Percentiles rank a stretch among this genome's conserved stretches.
Evolutionary conservation across 1,140 invertebrate genomes (phyloP).

Genomic region (Drosophila pseudoananassae): DNA sequence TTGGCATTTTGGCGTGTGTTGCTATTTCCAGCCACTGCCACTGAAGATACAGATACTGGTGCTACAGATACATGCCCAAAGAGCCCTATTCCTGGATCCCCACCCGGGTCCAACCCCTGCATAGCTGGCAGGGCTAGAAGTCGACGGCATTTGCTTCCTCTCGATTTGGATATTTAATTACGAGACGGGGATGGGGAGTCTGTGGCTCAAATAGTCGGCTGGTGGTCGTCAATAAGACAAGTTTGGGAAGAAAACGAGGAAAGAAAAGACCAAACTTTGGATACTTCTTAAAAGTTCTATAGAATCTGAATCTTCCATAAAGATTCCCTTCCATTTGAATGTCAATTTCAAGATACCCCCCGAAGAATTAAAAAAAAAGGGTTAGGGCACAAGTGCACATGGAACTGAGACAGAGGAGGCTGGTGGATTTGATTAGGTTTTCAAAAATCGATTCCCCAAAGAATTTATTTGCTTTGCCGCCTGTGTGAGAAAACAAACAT

Average conservation of each 20-base stretch:
- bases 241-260: neutral
- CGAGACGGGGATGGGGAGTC: constrained; percentile 9
- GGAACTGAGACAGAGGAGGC: constrained; percentile 4
- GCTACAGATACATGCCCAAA: constrained; percentile 24
- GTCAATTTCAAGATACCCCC: constrained; percentile 5
- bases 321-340: neutral
- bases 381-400: constrained; percentile 22
- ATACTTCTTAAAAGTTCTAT: constrained; percentile 8
- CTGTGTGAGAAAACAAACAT: constrained; percentile 77
- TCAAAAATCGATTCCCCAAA: constrained; percentile 70
- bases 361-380: constrained; percentile 1
- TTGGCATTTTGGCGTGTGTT: constrained; percentile 71
- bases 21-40: constrained; percentile 57
- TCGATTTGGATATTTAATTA: constrained; percentile 74
- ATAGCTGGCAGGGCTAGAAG: constrained; percentile 49
- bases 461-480: constrained; percentile 70
- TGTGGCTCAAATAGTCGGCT: constrained; percentile 13
- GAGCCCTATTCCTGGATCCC: constrained; percentile 18
- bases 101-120: constrained; percentile 67
- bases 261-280: neutral
- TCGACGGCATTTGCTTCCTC: constrained; percentile 60
- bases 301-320: no score
- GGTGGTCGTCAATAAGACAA: constrained; percentile 39
- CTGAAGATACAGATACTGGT: constrained; percentile 25
- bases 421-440: constrained; percentile 76